phyloP scores from a whole-genome alignment of 2,113 vertebrate genomes.

The Mastomys coucha region DNA sequence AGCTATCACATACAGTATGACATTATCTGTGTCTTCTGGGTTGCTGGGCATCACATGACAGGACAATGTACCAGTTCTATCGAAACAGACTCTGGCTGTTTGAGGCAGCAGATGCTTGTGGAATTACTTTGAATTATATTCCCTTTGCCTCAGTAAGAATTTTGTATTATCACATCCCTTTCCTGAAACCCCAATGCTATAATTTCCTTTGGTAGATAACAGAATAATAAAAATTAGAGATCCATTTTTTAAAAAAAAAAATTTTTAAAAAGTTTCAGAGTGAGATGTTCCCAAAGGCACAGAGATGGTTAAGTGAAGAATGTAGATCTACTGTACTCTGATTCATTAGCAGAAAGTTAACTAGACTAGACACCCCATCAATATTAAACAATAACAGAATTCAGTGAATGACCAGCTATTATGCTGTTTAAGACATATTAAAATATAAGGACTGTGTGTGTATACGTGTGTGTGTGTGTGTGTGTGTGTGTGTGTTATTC shows the following conservation, averaged over 20 bases:
- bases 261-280: background rate
- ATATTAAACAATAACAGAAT: background rate
- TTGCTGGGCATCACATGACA: background rate
- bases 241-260: background rate
- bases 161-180: background rate
- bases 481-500: too few relatives aligned
- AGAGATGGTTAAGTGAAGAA: background rate
- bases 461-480: too few relatives aligned
- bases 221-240: background rate
- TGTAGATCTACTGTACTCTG: background rate
- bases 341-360: background rate
- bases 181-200: background rate
- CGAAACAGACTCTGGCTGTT: background rate
- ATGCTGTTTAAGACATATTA: too few relatives aligned
- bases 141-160: conserved; percentile 1
- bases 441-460: too few relatives aligned
- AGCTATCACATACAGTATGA: background rate
- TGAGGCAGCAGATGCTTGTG: background rate
- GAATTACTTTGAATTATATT: background rate
- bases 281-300: background rate
- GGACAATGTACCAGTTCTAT: background rate
- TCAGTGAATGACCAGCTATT: background rate
- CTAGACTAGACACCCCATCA: background rate
- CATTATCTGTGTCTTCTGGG: background rate
- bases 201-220: background rate